Percentiles rank a stretch among this genome's conserved stretches.
Conservation (phyloP, 2,113 vertebrate species). For the cattle (Bos taurus) region ARS-UCD2.0 NC_037332.1:72515001-72515500, state of each 20-base stretch:
- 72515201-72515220: neutral
- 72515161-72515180: neutral
- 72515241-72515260: neutral
- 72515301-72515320: neutral
- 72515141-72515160: neutral
- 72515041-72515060: neutral
- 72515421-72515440: neutral
- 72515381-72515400: neutral
- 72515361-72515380: neutral
- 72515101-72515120: neutral
- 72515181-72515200: neutral
- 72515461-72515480: neutral
- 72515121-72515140: neutral
- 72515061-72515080: neutral
- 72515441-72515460: neutral
- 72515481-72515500: neutral
- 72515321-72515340: neutral
- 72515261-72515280: neutral
- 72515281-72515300: neutral
- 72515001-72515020: too few relatives aligned
- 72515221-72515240: neutral
- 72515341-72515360: neutral
- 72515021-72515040: neutral
- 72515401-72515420: neutral
- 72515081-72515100: neutral